Evolutionary conservation across 2,888 invertebrate species (phyloP), one percentile per base, ranked within the genome.

Genomic region (Lasioglossum calceatum): DNA sequence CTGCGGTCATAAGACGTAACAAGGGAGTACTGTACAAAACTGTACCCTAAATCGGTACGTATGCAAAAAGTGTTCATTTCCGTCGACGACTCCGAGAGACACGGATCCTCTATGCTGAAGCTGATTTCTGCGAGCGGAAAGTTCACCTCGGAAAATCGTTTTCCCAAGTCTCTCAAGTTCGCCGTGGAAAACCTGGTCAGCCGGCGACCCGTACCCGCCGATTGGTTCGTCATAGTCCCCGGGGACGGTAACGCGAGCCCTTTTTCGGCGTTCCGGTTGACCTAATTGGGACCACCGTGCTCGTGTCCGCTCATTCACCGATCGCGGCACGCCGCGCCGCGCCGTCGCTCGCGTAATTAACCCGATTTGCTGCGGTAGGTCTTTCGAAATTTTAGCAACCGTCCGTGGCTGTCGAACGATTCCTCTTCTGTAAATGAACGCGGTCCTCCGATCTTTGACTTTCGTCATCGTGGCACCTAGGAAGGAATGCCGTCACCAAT

Each of bases 231-330:
- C 90, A 80, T 87, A 87, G 90, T 84, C 76, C 70, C 82, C 39
- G 27, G 77, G 83, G 84, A 86, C 50, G 77, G 84, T 92, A 92
- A 93, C 89, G 88, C 88, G 93, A 93, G 93, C 89, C 92, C 92
- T 92, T 92, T 92, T 92, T 92, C 90, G 92, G 88, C 90, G 88
- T 92, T 86, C 89, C 87, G 85, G 82, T 91, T 92, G 92, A 93
- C 93, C 92, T 93, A 93, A 93, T 93, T 93, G 93, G 93, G 93
- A 93, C 93, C 93, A 93, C 93, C 93, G 81, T 91, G 92, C 84
- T 93, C 82, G 92, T 79, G 82, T 82, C 70, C 58, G 70, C 73
- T 90, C 82, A 79, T 89, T 87, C 87, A 87, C 87, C 84, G 80
- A 90, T 91, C 88, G 75, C 75, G 79, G 85, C 86, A 74, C 58